Percentiles rank a stretch among this genome's conserved stretches.
Conservation (phyloP, 2,888 invertebrate genomes). For the Serripes groenlandicus region DNA sequence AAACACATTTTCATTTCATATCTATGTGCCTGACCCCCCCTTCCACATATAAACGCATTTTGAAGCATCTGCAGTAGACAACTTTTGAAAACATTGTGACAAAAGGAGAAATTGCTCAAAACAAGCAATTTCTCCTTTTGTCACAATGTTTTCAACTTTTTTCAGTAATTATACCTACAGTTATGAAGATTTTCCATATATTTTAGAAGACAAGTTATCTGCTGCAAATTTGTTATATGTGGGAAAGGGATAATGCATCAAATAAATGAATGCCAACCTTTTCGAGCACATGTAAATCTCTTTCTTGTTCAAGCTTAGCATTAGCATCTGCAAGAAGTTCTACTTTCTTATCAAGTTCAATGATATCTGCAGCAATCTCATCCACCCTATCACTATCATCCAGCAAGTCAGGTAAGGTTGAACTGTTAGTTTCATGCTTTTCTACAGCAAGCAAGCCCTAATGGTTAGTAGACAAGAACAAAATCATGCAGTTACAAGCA, state of each 20-base stretch:
- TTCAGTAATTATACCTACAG: not conserved
- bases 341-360: conserved; percentile 74
- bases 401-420: conserved; percentile 46
- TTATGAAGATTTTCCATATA: too few relatives aligned
- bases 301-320: conserved; percentile 74
- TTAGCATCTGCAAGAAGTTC: conserved; percentile 75
- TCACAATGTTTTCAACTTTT: conserved; percentile 1
- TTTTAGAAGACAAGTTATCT: too few relatives aligned
- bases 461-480: conserved; percentile 23
- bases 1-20: too few relatives aligned
- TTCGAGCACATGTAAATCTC: conserved; percentile 71
- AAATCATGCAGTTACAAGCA: too few relatives aligned
- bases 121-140: conserved; percentile 1
- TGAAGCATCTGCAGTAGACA: not conserved
- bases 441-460: conserved; percentile 68
- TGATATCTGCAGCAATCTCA: conserved; percentile 70
- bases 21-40: too few relatives aligned
- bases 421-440: conserved; percentile 41
- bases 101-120: not conserved
- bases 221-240: too few relatives aligned
- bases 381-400: conserved; percentile 45
- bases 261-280: conserved; percentile 75
- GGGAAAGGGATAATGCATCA: too few relatives aligned
- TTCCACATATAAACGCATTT: too few relatives aligned
- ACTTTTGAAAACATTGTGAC: not conserved